A percentile compares a stretch with the other conserved stretches of the same genome.
Conservation (phyloP, 2,888 invertebrate genomes). For the Catocala nupta region DNA sequence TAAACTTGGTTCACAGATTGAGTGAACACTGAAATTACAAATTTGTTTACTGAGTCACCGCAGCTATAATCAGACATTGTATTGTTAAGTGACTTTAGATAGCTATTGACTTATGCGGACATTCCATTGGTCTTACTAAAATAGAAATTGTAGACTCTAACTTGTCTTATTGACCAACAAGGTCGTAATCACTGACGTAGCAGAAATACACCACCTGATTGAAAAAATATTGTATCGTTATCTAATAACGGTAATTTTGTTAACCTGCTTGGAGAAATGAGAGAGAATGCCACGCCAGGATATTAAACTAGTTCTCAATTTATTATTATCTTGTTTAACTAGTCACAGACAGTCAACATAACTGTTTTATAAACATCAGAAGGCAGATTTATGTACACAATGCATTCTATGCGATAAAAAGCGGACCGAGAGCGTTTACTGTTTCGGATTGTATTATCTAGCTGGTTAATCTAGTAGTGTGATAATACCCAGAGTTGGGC, state of each 20-base stretch:
- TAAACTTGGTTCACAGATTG: constrained; percentile 28
- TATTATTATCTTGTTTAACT: constrained; percentile 28
- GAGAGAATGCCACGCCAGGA: constrained; percentile 29
- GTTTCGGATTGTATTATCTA: constrained; percentile 35
- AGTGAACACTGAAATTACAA: constrained; percentile 37
- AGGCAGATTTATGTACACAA: constrained; percentile 9
- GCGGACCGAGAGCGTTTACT: constrained; percentile 13
- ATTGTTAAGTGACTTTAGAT: constrained; percentile 18
- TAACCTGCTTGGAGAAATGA: constrained; percentile 16
- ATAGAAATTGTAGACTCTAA: no score
- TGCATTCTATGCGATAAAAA: constrained; percentile 9
- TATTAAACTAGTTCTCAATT: constrained; percentile 33
- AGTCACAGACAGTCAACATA: constrained; percentile 17
- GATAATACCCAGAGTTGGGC: constrained; percentile 23
- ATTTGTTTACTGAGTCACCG: constrained; percentile 32
- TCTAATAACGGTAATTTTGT: constrained; percentile 29
- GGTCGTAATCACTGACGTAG: no score
- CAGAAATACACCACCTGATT: no score
- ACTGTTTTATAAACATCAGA: constrained; percentile 23
- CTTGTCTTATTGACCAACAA: no score
- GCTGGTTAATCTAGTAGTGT: constrained; percentile 25
- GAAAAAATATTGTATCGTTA: constrained; percentile 4
- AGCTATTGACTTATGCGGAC: neutral
- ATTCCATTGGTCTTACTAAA: no score
- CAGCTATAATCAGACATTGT: neutral